These are phyloP conservation scores for Caenorhabditis inopinata DNA, from an alignment of 1,140 invertebrate species.

Conservation along the genomic window DNA sequence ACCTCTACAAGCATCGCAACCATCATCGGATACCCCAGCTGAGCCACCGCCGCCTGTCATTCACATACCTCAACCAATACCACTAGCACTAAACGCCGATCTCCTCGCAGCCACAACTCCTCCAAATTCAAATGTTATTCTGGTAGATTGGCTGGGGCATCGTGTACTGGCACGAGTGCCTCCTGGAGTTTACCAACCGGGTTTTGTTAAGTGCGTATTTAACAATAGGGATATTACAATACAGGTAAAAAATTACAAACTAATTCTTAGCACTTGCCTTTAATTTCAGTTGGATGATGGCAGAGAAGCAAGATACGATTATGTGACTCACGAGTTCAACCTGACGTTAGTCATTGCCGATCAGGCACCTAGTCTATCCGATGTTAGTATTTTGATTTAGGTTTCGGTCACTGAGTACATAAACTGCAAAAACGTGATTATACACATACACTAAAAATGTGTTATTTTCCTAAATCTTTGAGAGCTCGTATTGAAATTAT, in stretches of 20 bases:
- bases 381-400: neutral
- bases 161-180: slow-evolving; percentile 43
- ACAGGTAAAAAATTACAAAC: too few relatives aligned
- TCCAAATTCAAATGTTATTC: neutral
- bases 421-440: too few relatives aligned
- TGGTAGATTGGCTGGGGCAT: slow-evolving; percentile 39
- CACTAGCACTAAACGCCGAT: neutral
- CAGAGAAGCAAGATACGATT: neutral
- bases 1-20: slow-evolving; percentile 24
- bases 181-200: slow-evolving; percentile 42
- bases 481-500: too few relatives aligned
- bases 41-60: neutral
- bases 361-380: slow-evolving; percentile 43
- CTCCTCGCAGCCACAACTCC: neutral
- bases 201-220: slow-evolving; percentile 8
- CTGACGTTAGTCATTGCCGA: slow-evolving; percentile 41
- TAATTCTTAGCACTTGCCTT: too few relatives aligned
- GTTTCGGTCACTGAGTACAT: too few relatives aligned
- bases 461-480: too few relatives aligned
- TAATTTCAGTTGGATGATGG: slow-evolving; percentile 46
- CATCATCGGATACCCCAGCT: slow-evolving; percentile 23
- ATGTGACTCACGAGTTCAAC: slow-evolving; percentile 13
- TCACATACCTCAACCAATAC: neutral
- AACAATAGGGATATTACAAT: slow-evolving; percentile 44
- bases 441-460: too few relatives aligned